Percentiles rank a stretch among this genome's conserved stretches.
phyloP scores from a whole-genome alignment of 1,140 invertebrate genomes.

The Drosophila yakuba region DNA sequence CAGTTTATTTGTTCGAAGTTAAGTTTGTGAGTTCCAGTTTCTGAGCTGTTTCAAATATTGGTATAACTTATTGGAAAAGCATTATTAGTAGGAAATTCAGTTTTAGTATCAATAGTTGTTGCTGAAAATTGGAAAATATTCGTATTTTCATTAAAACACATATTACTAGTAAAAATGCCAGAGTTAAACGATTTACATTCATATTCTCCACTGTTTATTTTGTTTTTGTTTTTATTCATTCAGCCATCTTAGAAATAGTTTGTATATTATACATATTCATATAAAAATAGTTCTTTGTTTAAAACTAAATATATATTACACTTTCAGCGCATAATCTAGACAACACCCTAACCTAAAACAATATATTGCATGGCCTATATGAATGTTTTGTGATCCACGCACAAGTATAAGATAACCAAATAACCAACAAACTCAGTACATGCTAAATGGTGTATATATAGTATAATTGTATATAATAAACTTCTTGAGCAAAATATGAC shows the following conservation, averaged over 20 bases:
- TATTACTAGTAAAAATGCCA: not conserved
- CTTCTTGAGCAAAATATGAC: slow-evolving; percentile 67
- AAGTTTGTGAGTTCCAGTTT: too few species aligned
- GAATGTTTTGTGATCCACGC: slow-evolving; percentile 41
- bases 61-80: too few species aligned
- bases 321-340: slow-evolving; percentile 57
- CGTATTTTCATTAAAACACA: too few species aligned
- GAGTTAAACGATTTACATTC: not conserved
- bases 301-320: slow-evolving; percentile 55
- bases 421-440: slow-evolving; percentile 51
- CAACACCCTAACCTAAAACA: slow-evolving; percentile 79
- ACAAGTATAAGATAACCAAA: slow-evolving; percentile 42
- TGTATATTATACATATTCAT: slow-evolving; percentile 69
- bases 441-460: slow-evolving; percentile 42
- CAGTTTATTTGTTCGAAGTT: too few species aligned
- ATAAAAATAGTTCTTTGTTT: slow-evolving; percentile 72
- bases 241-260: slow-evolving; percentile 71
- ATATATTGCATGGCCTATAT: slow-evolving; percentile 61
- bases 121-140: too few species aligned
- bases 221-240: slow-evolving; percentile 66
- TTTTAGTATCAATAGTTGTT: not conserved
- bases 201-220: slow-evolving; percentile 35
- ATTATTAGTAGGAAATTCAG: not conserved
- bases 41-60: too few species aligned
- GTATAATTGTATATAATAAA: slow-evolving; percentile 38